phyloP scores from a whole-genome alignment of 2,797 vertebrate genomes.

The Melanotaenia nigrans region DNA sequence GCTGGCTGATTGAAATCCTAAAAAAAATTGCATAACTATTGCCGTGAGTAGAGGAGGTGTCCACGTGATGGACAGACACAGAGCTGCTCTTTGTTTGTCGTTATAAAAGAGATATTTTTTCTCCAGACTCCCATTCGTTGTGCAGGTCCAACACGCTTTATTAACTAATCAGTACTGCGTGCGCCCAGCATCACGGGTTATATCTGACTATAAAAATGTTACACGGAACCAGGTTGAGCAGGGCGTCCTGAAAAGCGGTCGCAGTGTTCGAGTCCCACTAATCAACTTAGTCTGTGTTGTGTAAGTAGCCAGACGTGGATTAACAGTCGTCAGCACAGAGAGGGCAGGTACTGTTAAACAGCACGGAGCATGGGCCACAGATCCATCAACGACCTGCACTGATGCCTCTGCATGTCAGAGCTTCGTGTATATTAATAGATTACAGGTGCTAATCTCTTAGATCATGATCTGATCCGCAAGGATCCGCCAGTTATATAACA shows the following conservation, averaged over 20 bases:
- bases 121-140: conserved; percentile 12
- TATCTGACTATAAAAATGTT: not conserved
- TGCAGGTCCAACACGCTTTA: conserved; percentile 14
- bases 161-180: conserved; percentile 1
- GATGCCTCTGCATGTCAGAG: conserved; percentile 5
- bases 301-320: conserved; percentile 37
- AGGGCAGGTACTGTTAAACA: not conserved
- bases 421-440: conserved; percentile 20
- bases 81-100: conserved; percentile 52
- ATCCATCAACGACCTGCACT: not conserved
- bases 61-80: conserved; percentile 39
- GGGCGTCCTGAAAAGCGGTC: not conserved
- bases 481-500: conserved; percentile 24
- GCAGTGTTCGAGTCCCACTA: conserved; percentile 5
- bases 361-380: not conserved
- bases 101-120: not conserved
- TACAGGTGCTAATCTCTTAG: conserved; percentile 39
- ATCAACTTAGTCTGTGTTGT: conserved; percentile 30
- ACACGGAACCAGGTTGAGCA: not conserved
- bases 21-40: conserved; percentile 1
- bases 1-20: conserved; percentile 4
- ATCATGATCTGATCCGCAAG: conserved; percentile 10
- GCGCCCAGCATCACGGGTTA: conserved; percentile 2
- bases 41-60: conserved; percentile 3
- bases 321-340: conserved; percentile 17